Evolutionary conservation across 2,113 vertebrate species (phyloP), one percentile per base, ranked within the genome.

Genomic region (Rhinopomastus cyanomelas): DNA sequence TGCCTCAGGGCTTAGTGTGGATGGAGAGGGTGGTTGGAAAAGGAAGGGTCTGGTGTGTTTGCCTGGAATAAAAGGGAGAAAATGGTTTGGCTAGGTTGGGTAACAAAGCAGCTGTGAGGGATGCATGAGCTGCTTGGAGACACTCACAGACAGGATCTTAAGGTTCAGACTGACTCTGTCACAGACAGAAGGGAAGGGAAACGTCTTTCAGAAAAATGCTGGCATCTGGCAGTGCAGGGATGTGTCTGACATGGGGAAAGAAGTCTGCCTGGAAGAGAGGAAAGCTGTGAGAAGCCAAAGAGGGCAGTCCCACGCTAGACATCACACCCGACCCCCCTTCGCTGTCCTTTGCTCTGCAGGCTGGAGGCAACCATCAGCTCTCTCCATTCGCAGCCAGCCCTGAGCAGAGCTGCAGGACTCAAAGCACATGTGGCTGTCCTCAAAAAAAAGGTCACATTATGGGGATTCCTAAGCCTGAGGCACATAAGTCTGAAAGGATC

Each of bases 351-450:
- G 10, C 72, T 88, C 46, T 48, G 21, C 19, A 5, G 27, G 64
- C 91, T 39, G 64, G 21, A 64, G 88, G 36, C 0, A 1, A 76
- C 9, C 13, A 8, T 4, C 74, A 16, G 52, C 81, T 60, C 66
- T 12, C 51, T 60, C 78, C 12, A 0, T 52, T 11, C 56, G 77
- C 83, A 67, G 71, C 17, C 86, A 61, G 88, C 77, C 76, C 7
- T 64, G 79, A 77, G 82, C 79, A 56, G 59, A 65, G 85, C 88
- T 49, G 44, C 22, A 7, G 84, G 81, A 78, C 71, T 29, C 44
- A 4, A 34, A 59, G 80, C 78, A 79, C 86, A 37, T 76, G 84
- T 87, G 84, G 59, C 92, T 95, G 89, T 96, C 94, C 92, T 94
- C 74, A 42, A 4, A 62, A 79, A 67, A 53, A 68, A 12, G 88